Percentiles rank a stretch among this genome's conserved stretches.
phyloP scores from a whole-genome alignment of 2,113 vertebrate genomes.

The Morone saxatilis region DNA sequence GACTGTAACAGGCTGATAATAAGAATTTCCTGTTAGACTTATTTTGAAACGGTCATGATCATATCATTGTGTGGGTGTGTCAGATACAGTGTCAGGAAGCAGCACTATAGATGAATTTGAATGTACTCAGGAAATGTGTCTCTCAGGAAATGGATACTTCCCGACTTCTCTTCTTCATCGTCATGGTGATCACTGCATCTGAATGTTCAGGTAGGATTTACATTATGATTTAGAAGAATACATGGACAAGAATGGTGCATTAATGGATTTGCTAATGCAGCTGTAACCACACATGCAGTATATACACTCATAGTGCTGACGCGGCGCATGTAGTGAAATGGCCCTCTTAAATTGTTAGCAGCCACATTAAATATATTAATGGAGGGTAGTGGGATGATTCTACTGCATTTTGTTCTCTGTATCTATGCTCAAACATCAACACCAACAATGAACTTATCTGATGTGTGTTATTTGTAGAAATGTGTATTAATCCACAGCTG shows the following conservation, averaged over 20 bases:
- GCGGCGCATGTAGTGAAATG: not conserved
- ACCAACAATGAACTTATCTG: no score
- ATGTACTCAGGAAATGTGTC: slow-evolving; percentile 5
- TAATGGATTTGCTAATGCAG: not conserved
- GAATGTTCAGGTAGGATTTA: slow-evolving; percentile 42
- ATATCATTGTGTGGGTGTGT: not conserved
- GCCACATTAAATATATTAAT: no score
- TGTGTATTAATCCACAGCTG: no score
- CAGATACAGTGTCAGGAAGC: not conserved
- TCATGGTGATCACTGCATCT: not conserved
- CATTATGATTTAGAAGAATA: not conserved
- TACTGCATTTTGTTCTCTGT: no score
- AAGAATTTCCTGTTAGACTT: not conserved
- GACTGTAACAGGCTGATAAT: not conserved
- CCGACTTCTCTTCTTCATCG: slow-evolving; percentile 20
- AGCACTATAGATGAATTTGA: not conserved
- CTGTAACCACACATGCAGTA: not conserved
- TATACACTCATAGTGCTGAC: not conserved
- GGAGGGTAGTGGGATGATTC: not conserved
- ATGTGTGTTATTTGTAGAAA: no score
- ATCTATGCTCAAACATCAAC: no score
- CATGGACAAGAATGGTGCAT: not conserved
- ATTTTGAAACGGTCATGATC: not conserved
- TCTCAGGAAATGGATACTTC: slow-evolving; percentile 53
- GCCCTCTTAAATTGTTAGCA: not conserved